Conservation (phyloP, 2,797 vertebrate genomes). For the Tauraco hartlaubi region DNA sequence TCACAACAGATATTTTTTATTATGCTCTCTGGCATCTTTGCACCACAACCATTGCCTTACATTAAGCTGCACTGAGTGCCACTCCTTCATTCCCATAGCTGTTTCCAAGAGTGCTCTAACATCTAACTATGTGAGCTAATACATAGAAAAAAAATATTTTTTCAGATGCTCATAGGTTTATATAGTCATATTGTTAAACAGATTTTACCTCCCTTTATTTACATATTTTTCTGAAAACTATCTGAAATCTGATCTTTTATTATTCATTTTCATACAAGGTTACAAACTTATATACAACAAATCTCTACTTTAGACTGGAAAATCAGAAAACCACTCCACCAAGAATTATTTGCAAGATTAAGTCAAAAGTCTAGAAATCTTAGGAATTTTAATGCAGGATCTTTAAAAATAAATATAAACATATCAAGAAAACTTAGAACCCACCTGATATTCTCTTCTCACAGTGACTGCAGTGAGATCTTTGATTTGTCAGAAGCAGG, state of each 20-base stretch:
- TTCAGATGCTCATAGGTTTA: neutral
- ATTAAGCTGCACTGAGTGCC: neutral
- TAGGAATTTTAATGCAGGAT: neutral
- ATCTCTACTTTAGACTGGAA: neutral
- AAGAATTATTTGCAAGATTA: neutral
- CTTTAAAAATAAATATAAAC: neutral
- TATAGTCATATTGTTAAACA: neutral
- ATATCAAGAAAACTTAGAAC: neutral
- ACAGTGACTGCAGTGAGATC: neutral
- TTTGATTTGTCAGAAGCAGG: neutral
- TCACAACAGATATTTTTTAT: slow-evolving; percentile 35
- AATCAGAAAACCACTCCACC: neutral
- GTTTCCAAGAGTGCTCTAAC: neutral
- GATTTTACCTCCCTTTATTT: neutral
- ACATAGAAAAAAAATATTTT: neutral
- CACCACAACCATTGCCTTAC: neutral
- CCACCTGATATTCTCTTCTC: neutral
- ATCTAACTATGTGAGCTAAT: neutral
- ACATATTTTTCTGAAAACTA: neutral
- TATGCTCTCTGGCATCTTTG: slow-evolving; percentile 14
- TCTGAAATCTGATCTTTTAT: neutral
- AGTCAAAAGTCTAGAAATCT: neutral
- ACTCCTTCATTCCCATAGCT: neutral
- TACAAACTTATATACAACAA: neutral
- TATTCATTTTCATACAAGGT: neutral